Conservation (phyloP, 2,113 vertebrate species). For the Aldabrachelys gigantea region DNA sequence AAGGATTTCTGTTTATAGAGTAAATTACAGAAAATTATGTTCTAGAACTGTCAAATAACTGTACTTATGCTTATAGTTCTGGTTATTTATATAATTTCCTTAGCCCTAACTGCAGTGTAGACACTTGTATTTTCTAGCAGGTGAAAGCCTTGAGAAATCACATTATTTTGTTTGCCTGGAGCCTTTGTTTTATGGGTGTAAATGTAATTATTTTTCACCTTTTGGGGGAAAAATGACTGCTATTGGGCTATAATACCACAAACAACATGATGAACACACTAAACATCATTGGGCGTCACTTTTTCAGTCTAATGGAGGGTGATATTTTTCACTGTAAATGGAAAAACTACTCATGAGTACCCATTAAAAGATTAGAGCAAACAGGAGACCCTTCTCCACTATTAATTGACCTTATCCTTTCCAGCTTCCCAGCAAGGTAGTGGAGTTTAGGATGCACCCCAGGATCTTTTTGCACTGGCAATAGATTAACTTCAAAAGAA, state of each 20-base stretch:
- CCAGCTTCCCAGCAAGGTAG: not conserved
- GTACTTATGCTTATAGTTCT: not conserved
- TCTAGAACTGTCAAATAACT: not conserved
- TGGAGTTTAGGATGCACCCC: constrained; percentile 42
- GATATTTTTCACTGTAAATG: not conserved
- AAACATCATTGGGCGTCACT: not conserved
- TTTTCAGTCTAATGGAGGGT: not conserved
- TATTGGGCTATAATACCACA: not conserved
- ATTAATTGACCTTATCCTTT: not conserved
- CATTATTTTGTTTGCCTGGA: not conserved
- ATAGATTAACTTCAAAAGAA: constrained; percentile 50
- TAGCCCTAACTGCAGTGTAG: not conserved
- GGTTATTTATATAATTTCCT: constrained; percentile 6
- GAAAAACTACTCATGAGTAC: not conserved
- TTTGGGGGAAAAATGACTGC: not conserved
- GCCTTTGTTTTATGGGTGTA: constrained; percentile 16
- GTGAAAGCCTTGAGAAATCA: not conserved
- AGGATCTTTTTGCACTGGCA: constrained; percentile 1
- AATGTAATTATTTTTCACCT: not conserved
- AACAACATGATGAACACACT: not conserved
- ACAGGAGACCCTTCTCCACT: not conserved
- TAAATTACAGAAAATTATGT: not conserved
- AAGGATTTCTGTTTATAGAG: not conserved
- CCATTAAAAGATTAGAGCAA: not conserved
- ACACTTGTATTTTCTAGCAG: not conserved